phyloP scores from a whole-genome alignment of 2,888 invertebrate genomes.

The Campaea margaritaria region DNA sequence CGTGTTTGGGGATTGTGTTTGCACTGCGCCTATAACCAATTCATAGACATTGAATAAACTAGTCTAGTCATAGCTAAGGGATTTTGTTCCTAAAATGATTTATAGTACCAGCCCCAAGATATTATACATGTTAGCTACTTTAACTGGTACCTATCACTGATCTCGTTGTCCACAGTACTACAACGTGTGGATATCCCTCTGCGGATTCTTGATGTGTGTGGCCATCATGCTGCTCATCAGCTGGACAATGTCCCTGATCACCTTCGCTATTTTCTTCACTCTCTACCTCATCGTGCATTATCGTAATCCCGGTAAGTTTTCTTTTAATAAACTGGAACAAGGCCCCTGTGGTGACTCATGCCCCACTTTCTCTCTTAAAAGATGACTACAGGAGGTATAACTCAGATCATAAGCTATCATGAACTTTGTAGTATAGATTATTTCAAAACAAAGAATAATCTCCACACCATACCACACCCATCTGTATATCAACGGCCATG shows the following conservation, averaged over 20 bases:
- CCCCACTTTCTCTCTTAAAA: not conserved
- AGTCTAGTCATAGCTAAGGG: too few species aligned
- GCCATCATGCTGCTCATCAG: slow-evolving; percentile 97
- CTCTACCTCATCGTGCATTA: slow-evolving; percentile 97
- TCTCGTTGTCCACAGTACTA: slow-evolving; percentile 88
- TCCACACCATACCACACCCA: not conserved
- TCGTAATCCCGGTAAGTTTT: slow-evolving; percentile 91
- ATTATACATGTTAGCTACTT: too few species aligned
- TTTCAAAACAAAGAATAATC: slow-evolving; percentile 1
- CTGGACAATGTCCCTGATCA: slow-evolving; percentile 96
- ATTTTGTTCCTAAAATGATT: too few species aligned
- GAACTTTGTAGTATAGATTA: not conserved
- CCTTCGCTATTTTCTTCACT: slow-evolving; percentile 94
- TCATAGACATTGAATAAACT: too few species aligned
- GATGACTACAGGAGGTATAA: too few species aligned
- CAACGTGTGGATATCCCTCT: slow-evolving; percentile 95
- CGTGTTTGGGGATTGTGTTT: too few species aligned
- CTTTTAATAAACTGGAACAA: not conserved
- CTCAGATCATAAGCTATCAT: too few species aligned
- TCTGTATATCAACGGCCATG: slow-evolving; percentile 12
- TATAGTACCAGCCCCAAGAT: too few species aligned
- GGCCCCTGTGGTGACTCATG: not conserved
- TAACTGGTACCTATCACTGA: too few species aligned
- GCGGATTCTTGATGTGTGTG: slow-evolving; percentile 93
- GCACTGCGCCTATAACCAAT: too few species aligned